Evolutionary conservation across 2,113 vertebrate genomes (phyloP), one percentile per base, ranked within the genome.

Genomic region (Peucedramus taeniatus): DNA sequence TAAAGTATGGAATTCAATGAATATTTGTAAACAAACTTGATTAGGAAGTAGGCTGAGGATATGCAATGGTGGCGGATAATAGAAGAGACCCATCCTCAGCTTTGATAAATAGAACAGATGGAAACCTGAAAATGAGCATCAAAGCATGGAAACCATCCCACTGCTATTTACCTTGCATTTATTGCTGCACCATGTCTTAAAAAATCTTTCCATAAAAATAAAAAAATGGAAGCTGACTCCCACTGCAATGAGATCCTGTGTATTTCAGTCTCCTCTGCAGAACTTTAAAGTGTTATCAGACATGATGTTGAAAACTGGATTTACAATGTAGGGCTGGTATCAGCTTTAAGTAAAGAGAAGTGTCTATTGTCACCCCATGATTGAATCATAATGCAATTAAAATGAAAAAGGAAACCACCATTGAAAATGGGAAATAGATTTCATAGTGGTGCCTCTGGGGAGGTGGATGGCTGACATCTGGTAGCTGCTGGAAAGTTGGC

Each of bases 11-110:
- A 79, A 89, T 87, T 60, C 68, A 94, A 78, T 78, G 76, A 90
- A 70, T 86, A 92, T 84, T 93, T 92, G 80, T 90, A 82, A 96
- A 81, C 68, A 94, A 87, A 87, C 69, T 74, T 94, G 24, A 68
- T 93, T 83, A 75, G 76, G 72, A 93, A 93, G 65, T 61, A 68
- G n/a, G 26, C 39, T 84, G 61, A 87, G 61, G 45, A 26, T 60
- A 49, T 35, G 31, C 40, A 6, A 23, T 59, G 24, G 27, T 30
- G 6, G 59, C 83, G 42, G 56, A 27, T 80, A 57, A 31, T 10
- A 90, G 68, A 70, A 51, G 80, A 75, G 71, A 86, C 68, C n/a
- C 0, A 2, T 82, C 69, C 74, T 79, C 31, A 33, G 7, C 70
- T 64, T 77, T 11, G 1, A 24, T 83, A 66, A 54, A 54, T 33